Conservation (phyloP, 2,888 invertebrate genomes). For the Cordilura impudica region DNA sequence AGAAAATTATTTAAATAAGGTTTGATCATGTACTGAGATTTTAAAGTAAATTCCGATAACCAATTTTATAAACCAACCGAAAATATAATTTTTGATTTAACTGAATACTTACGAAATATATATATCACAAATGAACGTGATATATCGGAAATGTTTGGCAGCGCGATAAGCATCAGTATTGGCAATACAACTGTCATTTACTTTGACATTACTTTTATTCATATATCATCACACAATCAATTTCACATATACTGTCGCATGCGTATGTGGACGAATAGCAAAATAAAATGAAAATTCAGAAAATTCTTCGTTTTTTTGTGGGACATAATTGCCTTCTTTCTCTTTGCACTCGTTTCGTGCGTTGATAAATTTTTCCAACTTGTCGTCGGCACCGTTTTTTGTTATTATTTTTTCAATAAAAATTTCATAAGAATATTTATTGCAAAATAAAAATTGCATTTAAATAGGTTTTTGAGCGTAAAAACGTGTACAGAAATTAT, state of each 20-base stretch:
- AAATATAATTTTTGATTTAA: too few relatives aligned
- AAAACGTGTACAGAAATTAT: conserved; percentile 29
- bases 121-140: too few relatives aligned
- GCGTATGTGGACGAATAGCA: conserved; percentile 49
- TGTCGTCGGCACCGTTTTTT: conserved; percentile 53
- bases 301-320: conserved; percentile 47
- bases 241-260: conserved; percentile 28
- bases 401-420: conserved; percentile 56
- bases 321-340: conserved; percentile 36
- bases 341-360: conserved; percentile 43
- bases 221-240: conserved; percentile 27
- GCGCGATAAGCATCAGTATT: too few relatives aligned
- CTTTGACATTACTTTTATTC: conserved; percentile 38
- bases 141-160: too few relatives aligned
- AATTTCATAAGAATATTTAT: conserved; percentile 46
- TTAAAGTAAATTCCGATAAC: too few relatives aligned
- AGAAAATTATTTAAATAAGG: too few relatives aligned
- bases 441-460: conserved; percentile 51
- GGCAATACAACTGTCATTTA: neutral
- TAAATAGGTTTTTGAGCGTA: conserved; percentile 40
- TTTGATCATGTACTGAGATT: too few relatives aligned
- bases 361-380: conserved; percentile 55
- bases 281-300: conserved; percentile 29
- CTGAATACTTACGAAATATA: too few relatives aligned
- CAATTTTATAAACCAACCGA: too few relatives aligned